Evolutionary conservation across 2,797 vertebrate genomes (phyloP), one percentile per base, ranked within the genome.

Genomic region (Periophthalmus magnuspinnatus): DNA sequence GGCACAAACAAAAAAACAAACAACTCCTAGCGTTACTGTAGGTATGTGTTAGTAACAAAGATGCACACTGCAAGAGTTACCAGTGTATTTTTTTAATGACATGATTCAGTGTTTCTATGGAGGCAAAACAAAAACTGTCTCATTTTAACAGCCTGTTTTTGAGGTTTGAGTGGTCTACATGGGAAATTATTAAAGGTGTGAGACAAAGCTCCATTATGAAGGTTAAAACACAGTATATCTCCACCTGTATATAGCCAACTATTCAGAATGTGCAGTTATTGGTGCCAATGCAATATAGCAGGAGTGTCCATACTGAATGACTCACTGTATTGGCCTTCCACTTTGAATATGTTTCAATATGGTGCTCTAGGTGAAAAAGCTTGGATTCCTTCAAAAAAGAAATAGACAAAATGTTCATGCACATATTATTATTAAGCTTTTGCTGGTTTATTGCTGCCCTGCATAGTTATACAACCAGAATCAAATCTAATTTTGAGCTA

Each of bases 1-100:
- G 63, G n/a, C 72, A 60, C 64, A 24, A 41, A 73, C 19, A 63
- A 64, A 64, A 71, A 71, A 63, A 45, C 10, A 75, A 69, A 47
- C 61, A 24, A 17, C 8, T 28, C 22, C 22, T 10, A 48, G 41
- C 21, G 6, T 47, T 64, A 8, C 61, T 47, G 22, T 45, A 45
- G 10, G 41, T 64, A 22, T 48, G 38, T 64, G 59, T 41, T 61
- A 21, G 6, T 59, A 38, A 61, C 34, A 61, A 21, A 41, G 59
- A 34, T 47, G 11, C 16, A 45, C 38, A 28, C 61, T 28, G n/a
- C 11, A 41, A 21, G 57, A 59, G n/a, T 38, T 41, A 19, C 34
- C n/a, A 41, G 14, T 47, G 21, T 28, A 62, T 6, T 28, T 32
- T 58, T 17, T 6, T 2, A 17, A 57, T 16, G 13, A 47, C 34